Evolutionary conservation across 1,140 invertebrate genomes (phyloP).

Genomic region (Zeugodacus cucurbitae): DNA sequence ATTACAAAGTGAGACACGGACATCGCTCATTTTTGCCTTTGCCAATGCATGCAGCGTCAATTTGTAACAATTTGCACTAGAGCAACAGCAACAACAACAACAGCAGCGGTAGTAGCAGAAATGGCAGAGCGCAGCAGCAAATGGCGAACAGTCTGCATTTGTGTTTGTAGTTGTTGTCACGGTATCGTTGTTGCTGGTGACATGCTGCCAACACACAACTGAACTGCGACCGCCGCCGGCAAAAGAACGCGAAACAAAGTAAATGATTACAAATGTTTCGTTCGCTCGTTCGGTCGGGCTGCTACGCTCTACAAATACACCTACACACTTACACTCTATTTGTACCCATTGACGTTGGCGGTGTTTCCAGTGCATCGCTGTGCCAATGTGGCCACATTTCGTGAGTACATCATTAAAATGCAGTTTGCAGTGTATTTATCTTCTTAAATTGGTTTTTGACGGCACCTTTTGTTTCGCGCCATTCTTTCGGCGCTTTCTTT

Average conservation of each 20-base stretch:
- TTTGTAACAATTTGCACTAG: slow-evolving; percentile 22
- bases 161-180: not conserved
- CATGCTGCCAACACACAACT: not conserved
- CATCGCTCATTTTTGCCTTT: not conserved
- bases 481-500: not conserved
- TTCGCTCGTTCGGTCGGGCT: not conserved
- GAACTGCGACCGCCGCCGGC: not conserved
- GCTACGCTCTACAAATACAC: not conserved
- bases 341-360: not conserved
- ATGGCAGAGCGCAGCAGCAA: not conserved
- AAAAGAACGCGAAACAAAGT: slow-evolving; percentile 23
- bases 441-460: slow-evolving; percentile 36
- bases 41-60: slow-evolving; percentile 16
- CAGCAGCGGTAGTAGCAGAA: not conserved
- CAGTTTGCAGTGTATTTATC: slow-evolving; percentile 36
- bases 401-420: slow-evolving; percentile 37
- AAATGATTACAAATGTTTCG: slow-evolving; percentile 16
- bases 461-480: slow-evolving; percentile 3
- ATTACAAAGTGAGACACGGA: not conserved
- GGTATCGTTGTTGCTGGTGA: not conserved
- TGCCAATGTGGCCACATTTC: not conserved
- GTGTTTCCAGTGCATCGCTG: not conserved
- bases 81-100: not conserved
- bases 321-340: not conserved
- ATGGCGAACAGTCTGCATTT: not conserved